Evolutionary conservation across 2,797 vertebrate genomes (phyloP).

Genomic region (Pipistrellus pipistrellus): DNA sequence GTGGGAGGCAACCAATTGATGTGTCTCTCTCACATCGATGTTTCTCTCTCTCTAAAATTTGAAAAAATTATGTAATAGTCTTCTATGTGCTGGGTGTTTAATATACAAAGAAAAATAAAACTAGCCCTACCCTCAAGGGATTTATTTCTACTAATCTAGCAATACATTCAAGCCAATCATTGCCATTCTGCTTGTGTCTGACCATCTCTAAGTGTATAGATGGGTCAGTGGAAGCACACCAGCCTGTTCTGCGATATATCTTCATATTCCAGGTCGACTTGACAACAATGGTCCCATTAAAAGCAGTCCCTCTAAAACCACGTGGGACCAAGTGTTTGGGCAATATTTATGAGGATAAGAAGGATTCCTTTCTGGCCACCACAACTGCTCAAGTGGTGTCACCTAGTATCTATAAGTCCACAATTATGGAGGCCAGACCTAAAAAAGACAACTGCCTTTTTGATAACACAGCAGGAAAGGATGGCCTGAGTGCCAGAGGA

Average conservation of each 20-base stretch:
- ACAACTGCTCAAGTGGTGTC: neutral
- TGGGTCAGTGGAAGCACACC: neutral
- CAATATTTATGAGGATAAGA: neutral
- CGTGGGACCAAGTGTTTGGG: neutral
- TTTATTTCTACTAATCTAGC: conserved; percentile 4
- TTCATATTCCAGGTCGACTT: neutral
- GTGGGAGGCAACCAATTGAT: too few relatives aligned
- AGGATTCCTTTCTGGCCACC: neutral
- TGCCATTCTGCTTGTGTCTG: neutral
- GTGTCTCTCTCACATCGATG: too few relatives aligned
- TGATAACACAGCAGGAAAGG: neutral
- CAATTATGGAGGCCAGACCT: neutral
- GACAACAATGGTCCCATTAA: neutral
- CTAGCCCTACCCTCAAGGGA: neutral
- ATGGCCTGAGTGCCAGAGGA: neutral
- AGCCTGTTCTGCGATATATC: neutral
- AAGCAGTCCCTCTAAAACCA: neutral
- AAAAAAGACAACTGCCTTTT: conserved; percentile 38
- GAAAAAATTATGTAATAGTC: neutral
- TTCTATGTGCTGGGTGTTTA: neutral
- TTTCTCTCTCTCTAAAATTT: neutral
- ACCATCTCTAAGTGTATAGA: neutral
- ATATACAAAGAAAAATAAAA: conserved; percentile 17
- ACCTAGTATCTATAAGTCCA: neutral
- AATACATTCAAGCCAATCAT: neutral